These are phyloP conservation scores for Netelia virgata DNA, from an alignment of 2,888 invertebrate species.

Conservation along the genomic window DNA sequence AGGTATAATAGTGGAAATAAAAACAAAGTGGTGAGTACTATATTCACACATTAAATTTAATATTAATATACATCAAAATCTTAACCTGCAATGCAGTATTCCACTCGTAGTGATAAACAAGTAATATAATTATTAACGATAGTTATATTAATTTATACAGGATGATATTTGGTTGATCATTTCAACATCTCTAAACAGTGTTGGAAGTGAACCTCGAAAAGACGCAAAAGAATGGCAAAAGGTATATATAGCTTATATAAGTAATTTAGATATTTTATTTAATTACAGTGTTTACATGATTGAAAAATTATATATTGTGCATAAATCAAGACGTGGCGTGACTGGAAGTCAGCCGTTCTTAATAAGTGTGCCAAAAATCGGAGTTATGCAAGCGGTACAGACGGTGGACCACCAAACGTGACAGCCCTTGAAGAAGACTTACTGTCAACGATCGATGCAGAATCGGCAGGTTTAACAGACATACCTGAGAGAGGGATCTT, in stretches of 20 bases:
- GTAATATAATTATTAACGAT: conserved; percentile 1
- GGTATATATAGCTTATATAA: not conserved
- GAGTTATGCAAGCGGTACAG: conserved; percentile 3
- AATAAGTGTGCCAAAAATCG: conserved; percentile 4
- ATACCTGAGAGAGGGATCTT: conserved; percentile 15
- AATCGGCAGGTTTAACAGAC: conserved; percentile 3
- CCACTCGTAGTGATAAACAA: not conserved
- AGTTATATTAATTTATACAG: conserved; percentile 3
- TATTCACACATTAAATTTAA: not conserved
- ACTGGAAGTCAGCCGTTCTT: conserved; percentile 18
- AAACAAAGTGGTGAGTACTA: conserved; percentile 25
- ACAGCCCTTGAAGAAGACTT: conserved; percentile 1
- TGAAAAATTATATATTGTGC: conserved; percentile 5
- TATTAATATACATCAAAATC: not conserved
- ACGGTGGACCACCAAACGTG: conserved; percentile 1
- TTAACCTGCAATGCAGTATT: no score
- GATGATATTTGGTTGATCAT: conserved; percentile 23
- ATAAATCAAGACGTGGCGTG: conserved; percentile 17
- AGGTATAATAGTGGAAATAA: conserved; percentile 14
- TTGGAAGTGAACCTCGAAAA: conserved; percentile 19
- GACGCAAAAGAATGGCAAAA: conserved; percentile 16
- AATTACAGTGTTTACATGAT: conserved; percentile 2
- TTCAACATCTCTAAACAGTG: not conserved
- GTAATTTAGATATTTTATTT: conserved; percentile 10
- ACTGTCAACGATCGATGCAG: not conserved